Percentiles rank a stretch among this genome's conserved stretches.
phyloP scores from a whole-genome alignment of 2,113 vertebrate species.

The Arvicanthis niloticus region DNA sequence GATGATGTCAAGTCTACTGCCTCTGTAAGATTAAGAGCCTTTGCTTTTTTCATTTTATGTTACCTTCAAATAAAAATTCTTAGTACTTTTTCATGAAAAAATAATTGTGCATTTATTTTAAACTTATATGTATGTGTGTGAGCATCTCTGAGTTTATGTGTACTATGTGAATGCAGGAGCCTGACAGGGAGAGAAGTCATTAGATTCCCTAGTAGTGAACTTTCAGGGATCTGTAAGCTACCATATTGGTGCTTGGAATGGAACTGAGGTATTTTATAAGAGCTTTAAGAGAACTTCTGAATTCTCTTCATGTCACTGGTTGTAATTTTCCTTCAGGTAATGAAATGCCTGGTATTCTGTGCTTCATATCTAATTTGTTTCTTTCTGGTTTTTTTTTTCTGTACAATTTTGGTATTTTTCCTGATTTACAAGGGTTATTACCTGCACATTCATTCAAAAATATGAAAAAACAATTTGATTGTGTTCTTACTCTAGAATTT shows the following conservation, averaged over 20 bases:
- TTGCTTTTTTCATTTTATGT: too few relatives aligned
- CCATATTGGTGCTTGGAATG: background rate
- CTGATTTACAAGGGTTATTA: background rate
- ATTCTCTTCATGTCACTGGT: background rate
- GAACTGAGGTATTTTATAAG: background rate
- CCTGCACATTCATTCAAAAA: background rate
- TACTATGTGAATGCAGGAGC: background rate
- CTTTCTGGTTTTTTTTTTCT: background rate
- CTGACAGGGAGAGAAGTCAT: background rate
- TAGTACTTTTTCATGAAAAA: background rate
- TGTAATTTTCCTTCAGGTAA: background rate
- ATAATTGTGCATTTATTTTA: background rate
- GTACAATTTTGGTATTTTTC: too few relatives aligned
- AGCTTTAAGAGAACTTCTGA: background rate
- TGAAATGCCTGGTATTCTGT: background rate
- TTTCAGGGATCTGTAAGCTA: background rate
- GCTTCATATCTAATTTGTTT: background rate
- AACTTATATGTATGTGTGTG: background rate
- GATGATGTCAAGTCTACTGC: background rate
- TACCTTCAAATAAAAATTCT: too few relatives aligned
- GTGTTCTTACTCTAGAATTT: background rate
- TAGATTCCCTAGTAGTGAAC: background rate
- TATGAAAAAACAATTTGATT: background rate
- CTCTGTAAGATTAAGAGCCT: background rate
- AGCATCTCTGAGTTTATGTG: background rate